Percentiles rank a stretch among this genome's conserved stretches.
phyloP scores from a whole-genome alignment of 2,113 vertebrate species.

The Hyaena hyaena region DNA sequence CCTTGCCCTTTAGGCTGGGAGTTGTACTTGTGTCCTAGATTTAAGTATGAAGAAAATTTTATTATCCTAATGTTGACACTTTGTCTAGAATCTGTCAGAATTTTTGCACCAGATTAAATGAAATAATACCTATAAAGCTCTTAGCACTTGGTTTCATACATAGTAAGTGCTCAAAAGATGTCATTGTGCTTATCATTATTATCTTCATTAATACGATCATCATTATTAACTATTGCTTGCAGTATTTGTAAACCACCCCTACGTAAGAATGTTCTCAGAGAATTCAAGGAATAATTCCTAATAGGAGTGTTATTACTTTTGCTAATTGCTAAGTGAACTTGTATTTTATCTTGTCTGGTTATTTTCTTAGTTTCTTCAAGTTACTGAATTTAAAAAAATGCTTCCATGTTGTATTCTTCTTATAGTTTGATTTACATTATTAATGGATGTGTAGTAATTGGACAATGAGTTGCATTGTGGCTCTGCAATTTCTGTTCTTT shows the following conservation, averaged over 20 bases:
- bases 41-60: not conserved
- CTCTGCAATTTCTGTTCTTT: not conserved
- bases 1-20: not conserved
- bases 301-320: not conserved
- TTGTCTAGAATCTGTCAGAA: not conserved
- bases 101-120: not conserved
- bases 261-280: not conserved
- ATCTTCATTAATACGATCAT: not conserved
- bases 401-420: not conserved
- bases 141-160: not conserved
- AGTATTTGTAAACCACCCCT: not conserved
- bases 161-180: not conserved
- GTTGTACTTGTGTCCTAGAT: not conserved
- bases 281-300: constrained; percentile 35
- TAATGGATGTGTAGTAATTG: not conserved
- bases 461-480: not conserved
- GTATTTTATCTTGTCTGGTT: not conserved
- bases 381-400: constrained; percentile 18
- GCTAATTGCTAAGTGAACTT: not conserved
- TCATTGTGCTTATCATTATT: not conserved
- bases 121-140: not conserved
- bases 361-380: not conserved
- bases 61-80: not conserved
- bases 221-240: not conserved
- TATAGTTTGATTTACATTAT: not conserved